Evolutionary conservation across 2,888 invertebrate species (phyloP).

Genomic region (Microctonus hyperodae): DNA sequence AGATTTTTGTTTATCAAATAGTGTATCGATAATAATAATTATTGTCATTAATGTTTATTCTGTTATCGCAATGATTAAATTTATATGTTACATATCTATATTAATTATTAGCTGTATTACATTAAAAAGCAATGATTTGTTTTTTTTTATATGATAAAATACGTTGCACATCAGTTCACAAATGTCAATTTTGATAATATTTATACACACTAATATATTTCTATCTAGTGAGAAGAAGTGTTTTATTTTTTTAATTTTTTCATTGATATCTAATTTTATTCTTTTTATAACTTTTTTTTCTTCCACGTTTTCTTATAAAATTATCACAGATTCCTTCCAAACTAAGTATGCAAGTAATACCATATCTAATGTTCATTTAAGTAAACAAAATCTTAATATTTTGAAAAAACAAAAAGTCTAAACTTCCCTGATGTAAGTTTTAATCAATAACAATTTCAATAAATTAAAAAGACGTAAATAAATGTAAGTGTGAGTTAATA

Average conservation of each 20-base stretch:
- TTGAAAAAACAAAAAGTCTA: no score
- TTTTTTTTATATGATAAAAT: background rate
- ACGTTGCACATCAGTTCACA: background rate
- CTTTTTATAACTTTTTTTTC: background rate
- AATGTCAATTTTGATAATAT: background rate
- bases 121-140: background rate
- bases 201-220: background rate
- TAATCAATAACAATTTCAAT: no score
- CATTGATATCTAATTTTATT: background rate
- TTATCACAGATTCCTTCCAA: slow-evolving; percentile 29
- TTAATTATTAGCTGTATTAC: background rate
- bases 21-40: background rate
- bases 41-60: background rate
- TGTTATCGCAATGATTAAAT: background rate
- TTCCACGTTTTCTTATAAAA: slow-evolving; percentile 26
- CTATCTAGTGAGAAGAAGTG: slow-evolving; percentile 4
- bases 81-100: no score
- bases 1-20: background rate
- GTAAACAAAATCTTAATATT: no score
- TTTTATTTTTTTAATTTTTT: background rate
- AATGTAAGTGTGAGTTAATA: background rate
- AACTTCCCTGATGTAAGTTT: no score
- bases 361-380: no score
- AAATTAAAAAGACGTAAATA: background rate
- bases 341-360: background rate